Base-by-base conservation (phyloP, 1,140 invertebrate species). In the Drosophila suzukii region DNA sequence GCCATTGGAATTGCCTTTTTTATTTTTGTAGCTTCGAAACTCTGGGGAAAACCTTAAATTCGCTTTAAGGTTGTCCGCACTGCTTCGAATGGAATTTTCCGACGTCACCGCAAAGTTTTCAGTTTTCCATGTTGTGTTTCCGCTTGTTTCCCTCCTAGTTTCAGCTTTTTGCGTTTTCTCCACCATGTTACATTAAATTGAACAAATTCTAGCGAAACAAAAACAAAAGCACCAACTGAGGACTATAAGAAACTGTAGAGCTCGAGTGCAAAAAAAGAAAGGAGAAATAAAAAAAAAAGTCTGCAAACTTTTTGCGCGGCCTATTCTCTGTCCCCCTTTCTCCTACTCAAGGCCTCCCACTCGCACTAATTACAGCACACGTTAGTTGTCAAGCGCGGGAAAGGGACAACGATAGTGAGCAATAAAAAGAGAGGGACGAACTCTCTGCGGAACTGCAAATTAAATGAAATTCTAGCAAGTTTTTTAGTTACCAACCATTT, bases 331-430 rank as follows among this genome's bases (percentile, higher is more conserved):
- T 68, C 65, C 47, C 46, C 20, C 11, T 27, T 13, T 4, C 46
- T 4, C 20, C 2, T 0, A 6, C 49, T 59, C 30, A 13, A 8
- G 63, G 46, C 27, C 20, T 65, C 46, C 27, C 15, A 12, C 34
- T 67, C 43, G 34, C 63, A 65, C 65, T 74, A 82, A 82, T 81
- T 81, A 82, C 62, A 61, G 46, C 62, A 70, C 62, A 80, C 76
- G 77, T 79, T 79, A 36, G 24, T 49, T 61, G 65, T 63, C 71
- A 70, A 38, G 32, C 34, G 32, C 36, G 43, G n/a, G n/a, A 15
- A 10, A 4, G 43, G 10, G 46, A 2, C 6, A 30, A 24, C 30
- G 4, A 17, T 12, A 51, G 58, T 8, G 30, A 15, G 30, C 17
- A 24, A 49, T 8, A n/a, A 24, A 49, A 4, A n/a, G 24, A n/a